phyloP scores from a whole-genome alignment of 2,888 invertebrate genomes.

The Dynastes tityus region DNA sequence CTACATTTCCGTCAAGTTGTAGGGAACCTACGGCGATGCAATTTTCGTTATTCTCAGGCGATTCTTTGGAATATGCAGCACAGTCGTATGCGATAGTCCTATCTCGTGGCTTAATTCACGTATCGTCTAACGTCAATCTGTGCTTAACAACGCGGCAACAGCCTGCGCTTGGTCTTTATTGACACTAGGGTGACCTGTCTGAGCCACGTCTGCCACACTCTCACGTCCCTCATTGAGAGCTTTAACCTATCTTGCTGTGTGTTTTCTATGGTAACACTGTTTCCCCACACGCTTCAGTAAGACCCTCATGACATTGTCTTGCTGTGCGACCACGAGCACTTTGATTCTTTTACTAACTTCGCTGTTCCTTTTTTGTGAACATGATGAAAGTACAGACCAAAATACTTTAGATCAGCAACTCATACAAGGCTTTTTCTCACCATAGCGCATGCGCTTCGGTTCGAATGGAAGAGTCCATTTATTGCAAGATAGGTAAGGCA shows the following conservation, averaged over 20 bases:
- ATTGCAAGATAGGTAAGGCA: slow-evolving; percentile 11
- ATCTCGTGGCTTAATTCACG: too few species aligned
- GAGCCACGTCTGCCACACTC: too few species aligned
- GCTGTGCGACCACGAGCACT: slow-evolving; percentile 19
- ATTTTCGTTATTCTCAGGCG: slow-evolving; percentile 9
- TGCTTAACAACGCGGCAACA: too few species aligned
- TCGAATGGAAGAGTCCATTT: background rate
- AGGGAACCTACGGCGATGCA: background rate
- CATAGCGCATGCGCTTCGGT: too few species aligned
- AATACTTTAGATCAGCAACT: too few species aligned
- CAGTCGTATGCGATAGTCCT: background rate
- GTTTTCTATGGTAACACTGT: slow-evolving; percentile 14
- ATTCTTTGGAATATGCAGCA: background rate
- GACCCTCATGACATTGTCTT: slow-evolving; percentile 1
- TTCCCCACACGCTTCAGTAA: slow-evolving; percentile 18
- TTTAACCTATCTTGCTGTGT: slow-evolving; percentile 2
- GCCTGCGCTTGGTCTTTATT: background rate
- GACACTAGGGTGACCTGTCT: slow-evolving; percentile 18
- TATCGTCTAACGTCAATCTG: too few species aligned
- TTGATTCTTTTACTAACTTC: slow-evolving; percentile 8
- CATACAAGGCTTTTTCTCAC: background rate
- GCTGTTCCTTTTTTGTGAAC: too few species aligned
- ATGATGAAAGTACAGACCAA: too few species aligned
- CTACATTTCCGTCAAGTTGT: too few species aligned
- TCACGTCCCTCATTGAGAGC: background rate